These are phyloP conservation scores for Drosophila macrospina DNA, from an alignment of 2,888 invertebrate genomes.

Conservation along the genomic window DNA sequence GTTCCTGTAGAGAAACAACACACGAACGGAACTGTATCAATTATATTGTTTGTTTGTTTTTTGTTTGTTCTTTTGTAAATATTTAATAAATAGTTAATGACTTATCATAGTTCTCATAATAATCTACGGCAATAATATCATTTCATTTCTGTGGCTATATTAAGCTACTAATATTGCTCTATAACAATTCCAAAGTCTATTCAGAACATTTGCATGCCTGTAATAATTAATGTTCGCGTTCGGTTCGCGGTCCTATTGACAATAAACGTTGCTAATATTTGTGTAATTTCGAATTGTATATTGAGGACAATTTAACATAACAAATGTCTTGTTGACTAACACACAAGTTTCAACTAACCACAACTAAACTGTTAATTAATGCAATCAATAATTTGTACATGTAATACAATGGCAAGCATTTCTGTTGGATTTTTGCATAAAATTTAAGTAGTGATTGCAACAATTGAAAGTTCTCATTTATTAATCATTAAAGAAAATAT, in stretches of 20 bases:
- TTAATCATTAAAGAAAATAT: no score
- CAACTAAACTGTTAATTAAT: background rate
- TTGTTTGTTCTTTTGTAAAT: background rate
- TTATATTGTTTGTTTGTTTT: background rate
- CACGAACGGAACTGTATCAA: background rate
- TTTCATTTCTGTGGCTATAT: background rate
- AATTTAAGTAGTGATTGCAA: background rate
- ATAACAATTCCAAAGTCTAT: background rate
- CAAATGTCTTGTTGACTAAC: background rate
- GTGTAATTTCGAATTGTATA: conserved; percentile 9
- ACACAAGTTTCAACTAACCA: background rate
- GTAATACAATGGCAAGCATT: background rate
- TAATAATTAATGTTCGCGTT: background rate
- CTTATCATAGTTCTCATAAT: conserved; percentile 7
- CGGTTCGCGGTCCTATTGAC: background rate
- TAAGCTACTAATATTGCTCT: no score
- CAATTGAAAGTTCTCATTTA: background rate
- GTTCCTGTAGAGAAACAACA: background rate
- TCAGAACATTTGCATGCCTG: background rate
- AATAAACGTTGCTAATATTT: background rate
- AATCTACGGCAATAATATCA: conserved; percentile 4
- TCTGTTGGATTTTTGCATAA: background rate
- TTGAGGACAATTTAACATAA: background rate
- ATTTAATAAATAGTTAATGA: conserved; percentile 12
- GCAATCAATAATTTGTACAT: background rate